These are phyloP conservation scores for Gambusia holbrooki DNA, from an alignment of 2,113 vertebrate species.

Conservation along the genomic window DNA sequence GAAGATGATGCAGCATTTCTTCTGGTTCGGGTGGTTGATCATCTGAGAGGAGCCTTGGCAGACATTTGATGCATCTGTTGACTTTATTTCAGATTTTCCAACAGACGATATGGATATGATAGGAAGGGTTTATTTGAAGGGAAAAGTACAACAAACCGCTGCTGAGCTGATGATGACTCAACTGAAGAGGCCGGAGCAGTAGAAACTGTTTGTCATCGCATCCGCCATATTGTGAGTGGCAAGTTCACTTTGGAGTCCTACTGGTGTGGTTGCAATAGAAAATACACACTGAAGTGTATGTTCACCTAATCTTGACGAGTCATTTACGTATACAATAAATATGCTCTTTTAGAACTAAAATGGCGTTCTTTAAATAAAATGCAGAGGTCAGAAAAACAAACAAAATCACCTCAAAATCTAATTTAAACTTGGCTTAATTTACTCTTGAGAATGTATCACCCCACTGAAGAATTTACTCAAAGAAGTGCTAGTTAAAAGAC, in stretches of 20 bases:
- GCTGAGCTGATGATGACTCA: neutral
- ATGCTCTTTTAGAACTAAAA: too few relatives aligned
- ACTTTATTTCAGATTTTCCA: constrained; percentile 61
- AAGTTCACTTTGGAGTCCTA: neutral
- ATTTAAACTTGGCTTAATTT: too few relatives aligned
- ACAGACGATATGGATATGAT: constrained; percentile 75
- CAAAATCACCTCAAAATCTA: too few relatives aligned
- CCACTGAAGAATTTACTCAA: too few relatives aligned
- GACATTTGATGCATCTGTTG: constrained; percentile 65
- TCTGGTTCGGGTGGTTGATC: constrained; percentile 82
- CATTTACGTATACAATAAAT: too few relatives aligned
- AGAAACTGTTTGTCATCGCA: neutral
- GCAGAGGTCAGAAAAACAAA: too few relatives aligned
- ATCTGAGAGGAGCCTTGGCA: constrained; percentile 78
- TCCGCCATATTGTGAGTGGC: neutral
- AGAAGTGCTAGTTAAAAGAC: too few relatives aligned
- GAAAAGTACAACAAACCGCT: neutral
- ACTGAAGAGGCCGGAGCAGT: neutral
- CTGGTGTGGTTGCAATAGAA: too few relatives aligned
- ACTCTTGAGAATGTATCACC: too few relatives aligned
- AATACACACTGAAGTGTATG: too few relatives aligned
- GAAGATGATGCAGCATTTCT: constrained; percentile 74
- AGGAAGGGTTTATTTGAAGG: constrained; percentile 51
- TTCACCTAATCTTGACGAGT: too few relatives aligned
- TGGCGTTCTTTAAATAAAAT: too few relatives aligned